Evolutionary conservation across 2,888 invertebrate genomes (phyloP), one percentile per base, ranked within the genome.

Genomic region (Drosophila acutilabella): DNA sequence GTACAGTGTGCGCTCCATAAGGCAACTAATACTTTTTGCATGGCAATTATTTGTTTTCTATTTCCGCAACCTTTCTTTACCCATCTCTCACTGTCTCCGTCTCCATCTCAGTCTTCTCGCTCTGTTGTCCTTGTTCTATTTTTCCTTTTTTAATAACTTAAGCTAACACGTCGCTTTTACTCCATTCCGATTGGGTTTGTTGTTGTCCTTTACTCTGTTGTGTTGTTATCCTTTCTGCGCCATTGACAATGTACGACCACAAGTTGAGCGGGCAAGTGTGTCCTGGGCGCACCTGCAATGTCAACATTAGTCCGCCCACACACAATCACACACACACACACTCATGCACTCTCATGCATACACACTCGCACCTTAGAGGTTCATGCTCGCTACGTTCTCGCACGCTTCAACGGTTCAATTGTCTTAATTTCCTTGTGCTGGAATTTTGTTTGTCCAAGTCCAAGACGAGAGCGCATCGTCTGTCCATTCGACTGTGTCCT

Each of bases 351-450:
- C 64, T 56, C 62, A 23, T 11, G 3, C 18, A 8, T 3, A 36
- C 20, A 59, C 8, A n/a, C 16, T 18, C 4, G 36, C 36, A 44
- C 33, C 30, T n/a, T 20, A 69, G 64, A 69, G 59, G 64, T 73
- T 41, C 78, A 66, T 78, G 69, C 64, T 84, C 69, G 75, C 57
- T 60, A 76, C 60, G 64, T 70, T 68, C 74, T 80, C 65, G 84
- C 90, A 85, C 81, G 85, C 89, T 90, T 89, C 89, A 89, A 89
- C 81, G 90, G 89, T 85, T 85, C 85, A 89, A 85, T 85, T 85
- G 85, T 89, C 89, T 85, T 85, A 85, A 85, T 85, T 89, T 85
- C 90, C 85, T 89, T 89, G 90, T 89, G 50, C 84, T 86, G 87
- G 71, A 89, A 77, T 89, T 85, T 83, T 85, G 85, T 89, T 89